A percentile compares a stretch with the other conserved stretches of the same genome.
Evolutionary conservation across 2,113 vertebrate species (phyloP).

Genomic region (Laterallus jamaicensis): DNA sequence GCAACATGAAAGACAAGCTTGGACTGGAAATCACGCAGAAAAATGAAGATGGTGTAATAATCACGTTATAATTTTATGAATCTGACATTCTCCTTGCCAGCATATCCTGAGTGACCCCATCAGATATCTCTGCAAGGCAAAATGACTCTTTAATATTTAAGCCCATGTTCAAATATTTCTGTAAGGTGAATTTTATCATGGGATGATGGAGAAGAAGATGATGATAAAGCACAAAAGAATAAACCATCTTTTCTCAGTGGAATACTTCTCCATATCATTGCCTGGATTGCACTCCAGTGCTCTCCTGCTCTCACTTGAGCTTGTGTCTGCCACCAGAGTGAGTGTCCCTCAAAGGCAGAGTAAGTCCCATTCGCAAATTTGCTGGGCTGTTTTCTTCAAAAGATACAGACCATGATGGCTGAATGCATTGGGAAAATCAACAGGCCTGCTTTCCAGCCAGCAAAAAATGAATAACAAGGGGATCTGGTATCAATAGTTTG

Average conservation of each 20-base stretch:
- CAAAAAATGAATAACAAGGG: background rate
- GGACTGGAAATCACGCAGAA: background rate
- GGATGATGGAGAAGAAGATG: background rate
- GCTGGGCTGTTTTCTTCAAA: background rate
- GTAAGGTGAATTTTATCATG: background rate
- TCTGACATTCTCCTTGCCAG: background rate
- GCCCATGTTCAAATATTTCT: background rate
- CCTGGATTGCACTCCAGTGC: background rate
- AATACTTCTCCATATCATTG: background rate
- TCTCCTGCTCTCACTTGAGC: background rate
- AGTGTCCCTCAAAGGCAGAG: background rate
- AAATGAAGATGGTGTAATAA: background rate
- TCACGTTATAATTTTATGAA: background rate
- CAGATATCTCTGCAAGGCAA: constrained; percentile 25
- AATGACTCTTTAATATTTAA: background rate
- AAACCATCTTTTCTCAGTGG: background rate
- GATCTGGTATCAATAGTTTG: constrained; percentile 7
- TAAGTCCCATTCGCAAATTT: background rate
- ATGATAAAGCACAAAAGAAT: background rate
- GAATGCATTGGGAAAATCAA: background rate
- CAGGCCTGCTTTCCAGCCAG: background rate
- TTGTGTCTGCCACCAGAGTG: background rate
- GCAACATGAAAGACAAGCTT: background rate
- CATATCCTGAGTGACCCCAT: background rate
- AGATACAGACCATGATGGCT: background rate